Percentiles rank a stretch among this genome's conserved stretches.
Conservation (phyloP, 2,797 vertebrate species). For the Rhynchotus rufescens region DNA sequence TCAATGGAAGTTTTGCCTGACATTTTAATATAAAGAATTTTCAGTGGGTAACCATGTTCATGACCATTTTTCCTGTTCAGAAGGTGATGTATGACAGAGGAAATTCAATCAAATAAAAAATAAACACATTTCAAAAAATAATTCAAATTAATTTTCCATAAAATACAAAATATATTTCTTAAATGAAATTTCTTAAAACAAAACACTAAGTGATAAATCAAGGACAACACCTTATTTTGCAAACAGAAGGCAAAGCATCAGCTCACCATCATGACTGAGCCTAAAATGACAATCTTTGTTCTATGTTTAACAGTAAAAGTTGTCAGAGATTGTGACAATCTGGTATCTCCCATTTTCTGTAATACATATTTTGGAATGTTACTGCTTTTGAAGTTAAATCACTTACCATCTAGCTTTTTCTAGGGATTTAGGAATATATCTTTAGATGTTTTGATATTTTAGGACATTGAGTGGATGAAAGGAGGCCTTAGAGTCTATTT, state of each 20-base stretch:
- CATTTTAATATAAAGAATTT: background rate
- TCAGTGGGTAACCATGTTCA: accelerated
- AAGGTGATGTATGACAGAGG: background rate
- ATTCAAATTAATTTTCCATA: background rate
- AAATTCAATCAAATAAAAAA: background rate
- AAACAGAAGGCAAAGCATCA: conserved; percentile 15
- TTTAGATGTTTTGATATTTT: background rate
- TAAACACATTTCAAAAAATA: background rate
- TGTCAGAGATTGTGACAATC: background rate
- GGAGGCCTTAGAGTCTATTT: background rate
- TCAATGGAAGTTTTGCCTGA: background rate
- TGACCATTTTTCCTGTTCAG: background rate
- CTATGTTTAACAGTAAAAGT: background rate
- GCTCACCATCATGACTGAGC: background rate
- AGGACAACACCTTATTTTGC: background rate
- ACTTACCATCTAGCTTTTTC: background rate
- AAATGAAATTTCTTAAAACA: background rate
- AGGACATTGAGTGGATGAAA: background rate
- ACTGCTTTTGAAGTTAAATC: background rate
- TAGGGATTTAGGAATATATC: background rate
- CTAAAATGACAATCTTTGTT: conserved; percentile 7
- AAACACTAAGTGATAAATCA: conserved; percentile 3
- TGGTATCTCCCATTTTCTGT: background rate
- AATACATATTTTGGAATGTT: background rate
- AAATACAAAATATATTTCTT: background rate